phyloP scores from a whole-genome alignment of 2,888 invertebrate species.

The Penaeus monodon region DNA sequence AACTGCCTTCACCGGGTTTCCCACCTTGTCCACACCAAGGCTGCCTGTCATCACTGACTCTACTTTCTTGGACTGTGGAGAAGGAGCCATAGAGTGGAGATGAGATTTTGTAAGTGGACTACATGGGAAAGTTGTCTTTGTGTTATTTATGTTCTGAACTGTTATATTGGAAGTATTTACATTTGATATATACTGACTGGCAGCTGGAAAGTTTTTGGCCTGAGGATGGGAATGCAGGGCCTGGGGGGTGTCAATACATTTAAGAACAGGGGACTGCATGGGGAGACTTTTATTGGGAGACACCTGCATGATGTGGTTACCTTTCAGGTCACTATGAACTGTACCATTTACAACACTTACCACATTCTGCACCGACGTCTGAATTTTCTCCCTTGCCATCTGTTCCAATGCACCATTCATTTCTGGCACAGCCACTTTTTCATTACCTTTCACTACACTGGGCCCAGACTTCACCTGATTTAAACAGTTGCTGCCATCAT shows the following conservation, averaged over 20 bases:
- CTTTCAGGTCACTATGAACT: constrained; percentile 17
- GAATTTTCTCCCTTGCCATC: constrained; percentile 2
- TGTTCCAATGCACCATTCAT: constrained; percentile 37
- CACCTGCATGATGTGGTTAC: constrained; percentile 21
- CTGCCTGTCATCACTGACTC: constrained; percentile 16
- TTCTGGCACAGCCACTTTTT: constrained; percentile 13
- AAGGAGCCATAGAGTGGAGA: constrained; percentile 5
- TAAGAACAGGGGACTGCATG: no score
- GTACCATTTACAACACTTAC: constrained; percentile 26
- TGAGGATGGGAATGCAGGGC: not conserved
- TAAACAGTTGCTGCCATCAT: constrained; percentile 12
- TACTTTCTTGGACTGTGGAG: constrained; percentile 16
- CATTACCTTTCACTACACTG: constrained; percentile 7
- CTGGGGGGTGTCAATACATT: not conserved
- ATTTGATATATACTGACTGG: not conserved
- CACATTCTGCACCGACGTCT: constrained; percentile 6
- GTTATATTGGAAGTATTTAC: constrained; percentile 24
- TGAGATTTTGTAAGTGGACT: constrained; percentile 21
- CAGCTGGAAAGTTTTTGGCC: not conserved
- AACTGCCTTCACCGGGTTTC: constrained; percentile 27
- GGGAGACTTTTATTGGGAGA: constrained; percentile 13
- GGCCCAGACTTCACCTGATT: constrained; percentile 13
- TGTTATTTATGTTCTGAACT: constrained; percentile 19
- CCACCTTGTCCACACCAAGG: not conserved
- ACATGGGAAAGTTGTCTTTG: constrained; percentile 20